Conservation (phyloP, 2,797 vertebrate species). For the Acanthurus leucopareius region DNA sequence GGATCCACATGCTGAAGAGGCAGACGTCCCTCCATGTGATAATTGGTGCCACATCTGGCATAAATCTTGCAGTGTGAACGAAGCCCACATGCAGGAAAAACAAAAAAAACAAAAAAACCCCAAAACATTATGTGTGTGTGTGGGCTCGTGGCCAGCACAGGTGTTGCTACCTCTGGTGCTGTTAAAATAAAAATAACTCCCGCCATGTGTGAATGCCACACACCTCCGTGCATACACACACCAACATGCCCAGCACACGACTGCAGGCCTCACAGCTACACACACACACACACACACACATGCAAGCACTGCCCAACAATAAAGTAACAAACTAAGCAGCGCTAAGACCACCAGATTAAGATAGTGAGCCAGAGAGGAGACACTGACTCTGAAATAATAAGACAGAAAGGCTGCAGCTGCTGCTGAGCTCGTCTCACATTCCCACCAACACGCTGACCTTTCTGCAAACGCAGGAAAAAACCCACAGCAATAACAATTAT, state of each 20-base stretch:
- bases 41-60: conserved; percentile 63
- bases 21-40: conserved; percentile 40
- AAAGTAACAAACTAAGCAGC: conserved; percentile 51
- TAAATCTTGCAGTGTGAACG: conserved; percentile 44
- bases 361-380: conserved; percentile 58
- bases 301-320: background rate
- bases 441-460: conserved; percentile 64
- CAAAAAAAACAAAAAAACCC: too few species aligned
- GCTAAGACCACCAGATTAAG: conserved; percentile 68
- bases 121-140: conserved; percentile 44
- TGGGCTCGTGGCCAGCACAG: conserved; percentile 63
- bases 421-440: conserved; percentile 55
- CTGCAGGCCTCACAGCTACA: conserved; percentile 12
- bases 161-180: conserved; percentile 67
- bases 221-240: conserved; percentile 23
- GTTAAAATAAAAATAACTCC: conserved; percentile 64
- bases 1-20: conserved; percentile 24
- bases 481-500: conserved; percentile 83
- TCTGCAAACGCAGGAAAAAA: conserved; percentile 69
- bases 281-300: background rate
- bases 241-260: background rate
- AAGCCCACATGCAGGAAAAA: conserved; percentile 36
- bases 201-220: conserved; percentile 49
- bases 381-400: conserved; percentile 55
- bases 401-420: conserved; percentile 59